Evolutionary conservation across 2,797 vertebrate species (phyloP).

Genomic region (Gambusia yucatana): DNA sequence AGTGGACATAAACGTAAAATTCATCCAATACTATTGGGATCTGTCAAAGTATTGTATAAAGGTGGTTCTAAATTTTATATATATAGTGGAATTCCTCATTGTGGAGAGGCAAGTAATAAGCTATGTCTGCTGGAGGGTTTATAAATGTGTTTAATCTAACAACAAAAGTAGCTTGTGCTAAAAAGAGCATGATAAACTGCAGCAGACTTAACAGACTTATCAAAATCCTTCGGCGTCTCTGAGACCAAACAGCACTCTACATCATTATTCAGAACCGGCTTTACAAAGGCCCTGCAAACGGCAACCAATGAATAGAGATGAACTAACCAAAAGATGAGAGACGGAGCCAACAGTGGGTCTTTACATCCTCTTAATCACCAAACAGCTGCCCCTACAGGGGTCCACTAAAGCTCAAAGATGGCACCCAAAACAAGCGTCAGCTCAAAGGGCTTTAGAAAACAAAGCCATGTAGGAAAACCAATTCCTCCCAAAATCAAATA

Average conservation of each 20-base stretch:
- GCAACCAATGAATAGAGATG: neutral
- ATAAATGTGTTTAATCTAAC: neutral
- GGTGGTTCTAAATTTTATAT: neutral
- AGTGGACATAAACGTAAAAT: too few species aligned
- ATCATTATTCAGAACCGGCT: neutral
- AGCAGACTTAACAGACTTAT: neutral
- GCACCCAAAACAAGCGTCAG: neutral
- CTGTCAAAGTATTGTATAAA: neutral
- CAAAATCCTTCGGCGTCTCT: constrained; percentile 1
- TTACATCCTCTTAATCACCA: neutral
- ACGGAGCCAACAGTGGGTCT: neutral
- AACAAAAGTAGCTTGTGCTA: neutral
- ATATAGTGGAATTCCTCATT: neutral
- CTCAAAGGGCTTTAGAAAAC: neutral
- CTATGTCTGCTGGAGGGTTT: neutral
- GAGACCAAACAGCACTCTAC: neutral
- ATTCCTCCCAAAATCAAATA: neutral
- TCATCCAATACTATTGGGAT: neutral
- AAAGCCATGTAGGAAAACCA: neutral
- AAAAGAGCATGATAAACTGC: constrained; percentile 1
- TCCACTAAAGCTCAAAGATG: neutral
- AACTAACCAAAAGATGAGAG: neutral
- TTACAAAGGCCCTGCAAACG: neutral
- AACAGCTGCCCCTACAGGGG: neutral
- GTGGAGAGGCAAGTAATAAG: neutral